phyloP scores from a whole-genome alignment of 2,888 invertebrate genomes.

The Drosophila aldrichi region DNA sequence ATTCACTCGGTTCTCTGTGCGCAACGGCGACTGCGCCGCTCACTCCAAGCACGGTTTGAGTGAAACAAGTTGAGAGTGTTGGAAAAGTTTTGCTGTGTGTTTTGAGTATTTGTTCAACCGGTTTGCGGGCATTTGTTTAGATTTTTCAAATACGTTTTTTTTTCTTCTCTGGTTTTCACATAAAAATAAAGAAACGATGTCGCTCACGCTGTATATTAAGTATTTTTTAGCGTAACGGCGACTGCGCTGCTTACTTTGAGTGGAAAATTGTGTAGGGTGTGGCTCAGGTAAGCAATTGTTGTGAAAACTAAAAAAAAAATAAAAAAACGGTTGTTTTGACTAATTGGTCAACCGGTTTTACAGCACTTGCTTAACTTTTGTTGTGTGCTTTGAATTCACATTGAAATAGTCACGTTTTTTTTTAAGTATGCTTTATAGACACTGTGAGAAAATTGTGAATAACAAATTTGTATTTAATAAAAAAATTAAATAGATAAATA shows the following conservation, averaged over 20 bases:
- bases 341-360: constrained; percentile 36
- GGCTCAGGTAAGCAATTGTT: neutral
- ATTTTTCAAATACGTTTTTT: neutral
- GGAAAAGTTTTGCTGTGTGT: neutral
- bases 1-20: constrained; percentile 23
- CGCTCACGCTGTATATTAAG: neutral
- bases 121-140: constrained; percentile 17
- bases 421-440: constrained; percentile 5
- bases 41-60: constrained; percentile 42
- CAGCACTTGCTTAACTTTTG: constrained; percentile 21
- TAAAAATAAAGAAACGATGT: neutral
- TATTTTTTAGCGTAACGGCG: constrained; percentile 12
- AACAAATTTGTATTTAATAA: too few species aligned
- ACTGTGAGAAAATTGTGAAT: neutral
- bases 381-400: constrained; percentile 11
- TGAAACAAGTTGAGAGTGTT: constrained; percentile 4
- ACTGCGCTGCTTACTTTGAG: constrained; percentile 15
- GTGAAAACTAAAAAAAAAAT: constrained; percentile 1
- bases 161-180: neutral
- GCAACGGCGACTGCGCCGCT: constrained; percentile 32
- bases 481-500: too few species aligned
- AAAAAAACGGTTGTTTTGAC: constrained; percentile 15
- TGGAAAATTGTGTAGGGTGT: neutral
- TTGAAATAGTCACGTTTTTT: constrained; percentile 11
- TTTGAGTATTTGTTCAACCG: constrained; percentile 13